Conservation (phyloP, 2,888 invertebrate genomes). For the Orthosia gothica region DNA sequence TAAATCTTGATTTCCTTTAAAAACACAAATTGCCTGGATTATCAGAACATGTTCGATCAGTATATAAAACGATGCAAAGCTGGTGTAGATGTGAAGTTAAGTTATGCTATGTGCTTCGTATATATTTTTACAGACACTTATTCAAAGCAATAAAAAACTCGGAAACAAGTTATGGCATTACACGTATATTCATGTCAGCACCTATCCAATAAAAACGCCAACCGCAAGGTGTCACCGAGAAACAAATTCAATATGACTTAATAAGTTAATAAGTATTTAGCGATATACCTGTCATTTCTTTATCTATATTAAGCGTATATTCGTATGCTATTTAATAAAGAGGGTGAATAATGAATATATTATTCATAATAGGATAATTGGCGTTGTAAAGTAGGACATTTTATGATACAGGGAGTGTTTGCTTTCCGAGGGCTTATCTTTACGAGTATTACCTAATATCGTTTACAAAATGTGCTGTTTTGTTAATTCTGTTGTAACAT, state of each 20-base stretch:
- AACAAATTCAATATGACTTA: slow-evolving; percentile 50
- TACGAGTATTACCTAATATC: slow-evolving; percentile 71
- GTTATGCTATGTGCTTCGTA: neutral
- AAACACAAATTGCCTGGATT: neutral
- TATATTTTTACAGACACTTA: neutral
- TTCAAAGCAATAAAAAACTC: slow-evolving; percentile 25
- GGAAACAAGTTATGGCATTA: slow-evolving; percentile 2
- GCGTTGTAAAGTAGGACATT: slow-evolving; percentile 75
- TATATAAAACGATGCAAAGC: neutral
- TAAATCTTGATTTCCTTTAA: no score
- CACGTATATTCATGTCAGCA: slow-evolving; percentile 33
- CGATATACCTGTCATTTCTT: slow-evolving; percentile 58
- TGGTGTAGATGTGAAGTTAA: neutral
- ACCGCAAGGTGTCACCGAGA: slow-evolving; percentile 9
- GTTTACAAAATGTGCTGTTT: slow-evolving; percentile 66
- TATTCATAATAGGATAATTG: slow-evolving; percentile 73
- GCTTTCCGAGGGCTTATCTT: slow-evolving; percentile 68
- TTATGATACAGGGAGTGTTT: slow-evolving; percentile 75
- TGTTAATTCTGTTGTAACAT: slow-evolving; percentile 61
- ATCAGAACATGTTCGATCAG: neutral
- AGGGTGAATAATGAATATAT: slow-evolving; percentile 82
- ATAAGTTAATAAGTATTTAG: slow-evolving; percentile 53
- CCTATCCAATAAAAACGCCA: slow-evolving; percentile 22
- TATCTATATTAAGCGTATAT: slow-evolving; percentile 49
- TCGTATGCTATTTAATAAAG: slow-evolving; percentile 60